phyloP scores from a whole-genome alignment of 2,888 invertebrate genomes.

The Chymomyza fuscimana region DNA sequence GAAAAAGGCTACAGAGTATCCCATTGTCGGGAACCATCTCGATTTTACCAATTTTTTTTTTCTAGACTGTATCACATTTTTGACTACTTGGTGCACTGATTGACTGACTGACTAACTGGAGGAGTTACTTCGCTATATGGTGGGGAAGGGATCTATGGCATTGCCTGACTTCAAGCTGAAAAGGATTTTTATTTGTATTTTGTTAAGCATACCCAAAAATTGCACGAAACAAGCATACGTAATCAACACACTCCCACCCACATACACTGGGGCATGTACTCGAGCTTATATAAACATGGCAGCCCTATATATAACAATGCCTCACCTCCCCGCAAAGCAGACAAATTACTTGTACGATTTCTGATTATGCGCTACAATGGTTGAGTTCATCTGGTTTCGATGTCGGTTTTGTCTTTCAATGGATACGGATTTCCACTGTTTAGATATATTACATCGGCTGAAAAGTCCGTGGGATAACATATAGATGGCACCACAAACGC shows the following conservation, averaged over 20 bases:
- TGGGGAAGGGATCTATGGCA: conserved; percentile 33
- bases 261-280: conserved; percentile 2
- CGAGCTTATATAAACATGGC: neutral
- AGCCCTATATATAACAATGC: neutral
- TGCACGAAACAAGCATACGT: conserved; percentile 34
- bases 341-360: conserved; percentile 36
- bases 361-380: conserved; percentile 31
- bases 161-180: conserved; percentile 43
- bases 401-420: neutral
- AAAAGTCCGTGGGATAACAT: no score
- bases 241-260: conserved; percentile 33
- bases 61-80: neutral
- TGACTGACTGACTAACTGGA: neutral
- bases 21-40: no score
- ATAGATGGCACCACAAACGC: no score
- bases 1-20: no score
- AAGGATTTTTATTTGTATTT: conserved; percentile 56
- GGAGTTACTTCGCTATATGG: neutral
- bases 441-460: no score
- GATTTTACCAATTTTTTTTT: neutral
- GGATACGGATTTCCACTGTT: no score
- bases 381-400: conserved; percentile 27
- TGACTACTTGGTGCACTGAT: neutral
- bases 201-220: conserved; percentile 25
- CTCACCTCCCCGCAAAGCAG: neutral